A percentile compares a stretch with the other conserved stretches of the same genome.
Evolutionary conservation across 2,797 vertebrate species (phyloP).

Genomic region (Eulemur coronatus): DNA sequence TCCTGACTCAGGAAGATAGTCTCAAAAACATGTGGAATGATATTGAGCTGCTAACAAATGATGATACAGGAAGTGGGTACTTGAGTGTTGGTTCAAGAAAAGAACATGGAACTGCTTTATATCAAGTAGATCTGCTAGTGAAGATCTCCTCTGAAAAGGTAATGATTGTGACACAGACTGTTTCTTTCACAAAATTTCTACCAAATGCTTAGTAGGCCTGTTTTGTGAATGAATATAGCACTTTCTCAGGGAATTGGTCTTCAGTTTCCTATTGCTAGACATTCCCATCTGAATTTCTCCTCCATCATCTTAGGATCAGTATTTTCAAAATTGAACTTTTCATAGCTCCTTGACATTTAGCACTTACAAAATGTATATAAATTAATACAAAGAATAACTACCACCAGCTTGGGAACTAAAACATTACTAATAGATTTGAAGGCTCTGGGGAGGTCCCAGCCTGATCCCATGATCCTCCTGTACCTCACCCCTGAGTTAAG

Average conservation of each 20-base stretch:
- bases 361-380: neutral
- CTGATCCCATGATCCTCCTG: neutral
- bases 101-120: constrained; percentile 90
- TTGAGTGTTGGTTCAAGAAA: constrained; percentile 85
- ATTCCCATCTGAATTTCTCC: neutral
- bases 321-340: neutral
- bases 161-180: neutral
- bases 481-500: neutral
- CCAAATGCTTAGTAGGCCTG: neutral
- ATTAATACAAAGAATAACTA: neutral
- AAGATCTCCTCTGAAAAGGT: constrained; percentile 93
- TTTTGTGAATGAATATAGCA: neutral
- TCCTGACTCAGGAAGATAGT: neutral
- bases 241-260: neutral
- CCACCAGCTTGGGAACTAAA: neutral
- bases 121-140: constrained; percentile 92
- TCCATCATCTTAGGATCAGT: neutral
- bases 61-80: constrained; percentile 90
- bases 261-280: neutral
- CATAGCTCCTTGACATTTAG: neutral
- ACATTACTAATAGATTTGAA: neutral
- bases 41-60: constrained; percentile 92
- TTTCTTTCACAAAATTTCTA: neutral
- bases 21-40: constrained; percentile 91
- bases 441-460: neutral